phyloP scores from a whole-genome alignment of 2,888 invertebrate species.

The Pogonocherus hispidulus region DNA sequence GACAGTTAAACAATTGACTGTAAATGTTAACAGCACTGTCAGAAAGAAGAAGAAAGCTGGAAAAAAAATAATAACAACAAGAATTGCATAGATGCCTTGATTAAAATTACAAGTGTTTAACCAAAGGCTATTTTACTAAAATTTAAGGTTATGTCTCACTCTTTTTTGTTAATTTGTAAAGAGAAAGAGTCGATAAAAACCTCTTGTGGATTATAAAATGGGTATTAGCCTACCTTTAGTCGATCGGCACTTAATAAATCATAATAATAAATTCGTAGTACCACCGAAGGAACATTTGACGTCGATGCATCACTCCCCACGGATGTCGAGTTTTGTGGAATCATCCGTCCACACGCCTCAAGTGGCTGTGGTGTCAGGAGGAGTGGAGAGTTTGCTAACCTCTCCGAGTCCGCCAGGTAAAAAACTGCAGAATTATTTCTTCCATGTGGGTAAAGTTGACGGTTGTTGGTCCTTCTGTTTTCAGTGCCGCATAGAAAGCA shows the following conservation, averaged over 20 bases:
- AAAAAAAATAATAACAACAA: too few species aligned
- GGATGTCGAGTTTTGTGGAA: conserved; percentile 50
- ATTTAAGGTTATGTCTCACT: too few species aligned
- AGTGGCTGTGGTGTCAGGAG: conserved; percentile 65
- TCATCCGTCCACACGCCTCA: conserved; percentile 60
- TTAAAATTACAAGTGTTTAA: too few species aligned
- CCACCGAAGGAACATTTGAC: conserved; percentile 47
- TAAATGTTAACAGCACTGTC: too few species aligned
- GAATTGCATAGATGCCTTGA: too few species aligned
- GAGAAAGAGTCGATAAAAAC: neutral
- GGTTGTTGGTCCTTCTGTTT: conserved; percentile 30
- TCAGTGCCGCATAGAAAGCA: conserved; percentile 67
- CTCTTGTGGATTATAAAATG: neutral
- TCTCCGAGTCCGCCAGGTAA: conserved; percentile 76
- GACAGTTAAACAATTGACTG: too few species aligned
- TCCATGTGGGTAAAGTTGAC: too few species aligned
- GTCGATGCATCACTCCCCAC: conserved; percentile 51
- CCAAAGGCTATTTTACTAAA: too few species aligned
- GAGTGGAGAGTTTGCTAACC: conserved; percentile 66
- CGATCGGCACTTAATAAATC: neutral
- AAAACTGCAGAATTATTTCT: too few species aligned
- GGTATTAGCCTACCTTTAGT: conserved; percentile 3
- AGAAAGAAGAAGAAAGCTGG: too few species aligned
- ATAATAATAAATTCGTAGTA: conserved; percentile 25
- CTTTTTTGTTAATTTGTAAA: too few species aligned